Evolutionary conservation across 2,888 invertebrate species (phyloP).

Genomic region (Ochropacha duplaris): DNA sequence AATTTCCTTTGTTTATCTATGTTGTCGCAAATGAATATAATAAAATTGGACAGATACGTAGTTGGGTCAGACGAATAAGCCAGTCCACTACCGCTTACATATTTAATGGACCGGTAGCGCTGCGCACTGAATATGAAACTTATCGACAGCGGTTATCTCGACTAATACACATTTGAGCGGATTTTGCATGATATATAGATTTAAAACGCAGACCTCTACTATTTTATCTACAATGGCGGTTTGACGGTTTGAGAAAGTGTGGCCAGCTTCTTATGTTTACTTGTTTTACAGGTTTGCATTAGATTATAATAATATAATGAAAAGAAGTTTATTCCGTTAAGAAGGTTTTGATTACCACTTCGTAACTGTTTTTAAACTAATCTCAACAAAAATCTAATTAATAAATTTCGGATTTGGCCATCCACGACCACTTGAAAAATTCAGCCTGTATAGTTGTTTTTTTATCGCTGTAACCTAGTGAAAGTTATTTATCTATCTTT

Average conservation of each 20-base stretch:
- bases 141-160: slow-evolving; percentile 45
- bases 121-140: slow-evolving; percentile 34
- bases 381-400: too few relatives aligned
- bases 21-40: slow-evolving; percentile 31
- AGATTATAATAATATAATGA: too few relatives aligned
- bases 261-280: background rate
- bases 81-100: slow-evolving; percentile 29
- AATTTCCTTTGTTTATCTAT: background rate
- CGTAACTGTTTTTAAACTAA: too few relatives aligned
- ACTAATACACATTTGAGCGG: slow-evolving; percentile 17
- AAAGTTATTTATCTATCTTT: background rate
- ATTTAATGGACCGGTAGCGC: slow-evolving; percentile 35
- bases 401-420: too few relatives aligned
- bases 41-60: slow-evolving; percentile 25
- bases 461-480: background rate
- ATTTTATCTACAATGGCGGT: background rate
- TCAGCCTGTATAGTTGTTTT: too few relatives aligned
- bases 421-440: too few relatives aligned
- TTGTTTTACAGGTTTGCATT: too few relatives aligned
- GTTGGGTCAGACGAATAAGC: slow-evolving; percentile 25
- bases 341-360: too few relatives aligned
- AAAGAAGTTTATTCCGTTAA: too few relatives aligned
- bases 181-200: slow-evolving; percentile 29
- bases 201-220: slow-evolving; percentile 8
- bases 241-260: background rate